These are phyloP conservation scores for Eristalis arbustorum DNA, from an alignment of 2,888 invertebrate species.

Conservation along the genomic window DNA sequence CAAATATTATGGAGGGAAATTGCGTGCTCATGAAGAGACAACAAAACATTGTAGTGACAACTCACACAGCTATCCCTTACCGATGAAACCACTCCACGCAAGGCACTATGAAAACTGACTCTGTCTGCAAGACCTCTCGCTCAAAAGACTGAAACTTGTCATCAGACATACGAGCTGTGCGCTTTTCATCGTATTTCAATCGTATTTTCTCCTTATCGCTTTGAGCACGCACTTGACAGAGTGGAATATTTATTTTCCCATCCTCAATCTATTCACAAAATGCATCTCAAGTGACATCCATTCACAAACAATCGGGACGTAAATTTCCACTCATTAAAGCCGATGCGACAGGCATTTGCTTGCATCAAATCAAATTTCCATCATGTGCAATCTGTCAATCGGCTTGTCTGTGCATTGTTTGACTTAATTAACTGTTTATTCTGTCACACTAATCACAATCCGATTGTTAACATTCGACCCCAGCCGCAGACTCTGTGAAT, in stretches of 20 bases:
- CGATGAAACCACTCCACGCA: no score
- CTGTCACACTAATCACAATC: constrained; percentile 36
- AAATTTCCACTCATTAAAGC: not conserved
- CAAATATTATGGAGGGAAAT: no score
- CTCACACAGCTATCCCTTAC: no score
- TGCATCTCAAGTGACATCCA: no score
- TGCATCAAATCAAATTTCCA: constrained; percentile 19
- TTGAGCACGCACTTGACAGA: not conserved
- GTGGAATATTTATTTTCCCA: not conserved
- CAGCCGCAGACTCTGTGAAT: constrained; percentile 30
- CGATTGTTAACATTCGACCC: constrained; percentile 43
- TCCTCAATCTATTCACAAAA: not conserved
- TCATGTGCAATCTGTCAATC: constrained; percentile 51
- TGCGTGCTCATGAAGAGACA: no score
- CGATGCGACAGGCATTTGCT: not conserved
- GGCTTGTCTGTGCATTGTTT: constrained; percentile 25
- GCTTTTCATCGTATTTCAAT: no score
- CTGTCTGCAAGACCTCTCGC: no score
- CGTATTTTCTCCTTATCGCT: no score
- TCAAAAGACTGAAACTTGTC: no score
- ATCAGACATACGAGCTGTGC: no score
- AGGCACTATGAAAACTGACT: no score
- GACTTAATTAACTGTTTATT: constrained; percentile 56
- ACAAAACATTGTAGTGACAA: no score
- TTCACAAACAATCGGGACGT: not conserved